Evolutionary conservation across 2,797 vertebrate genomes (phyloP).

Genomic region (Centroberyx gerrardi): DNA sequence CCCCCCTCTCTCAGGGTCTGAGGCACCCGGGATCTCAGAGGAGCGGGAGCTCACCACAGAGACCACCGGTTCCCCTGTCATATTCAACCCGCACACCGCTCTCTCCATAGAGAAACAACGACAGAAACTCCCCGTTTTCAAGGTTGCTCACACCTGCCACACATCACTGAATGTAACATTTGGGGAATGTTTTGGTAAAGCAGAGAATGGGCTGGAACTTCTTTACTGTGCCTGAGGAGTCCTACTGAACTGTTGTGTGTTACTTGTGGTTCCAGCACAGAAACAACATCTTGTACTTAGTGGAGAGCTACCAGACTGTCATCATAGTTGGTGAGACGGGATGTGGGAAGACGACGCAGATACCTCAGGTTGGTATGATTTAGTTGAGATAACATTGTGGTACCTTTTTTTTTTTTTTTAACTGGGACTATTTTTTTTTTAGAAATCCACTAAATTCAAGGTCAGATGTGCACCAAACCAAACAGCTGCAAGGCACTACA

Average conservation of each 20-base stretch:
- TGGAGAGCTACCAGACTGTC: constrained; percentile 96
- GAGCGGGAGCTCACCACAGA: constrained; percentile 93
- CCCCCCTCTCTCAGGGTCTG: constrained; percentile 85
- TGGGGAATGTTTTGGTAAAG: not conserved
- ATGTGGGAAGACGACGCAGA: constrained; percentile 97
- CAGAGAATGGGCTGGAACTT: not conserved
- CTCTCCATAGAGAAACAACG: constrained; percentile 98
- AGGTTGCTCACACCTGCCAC: constrained; percentile 83
- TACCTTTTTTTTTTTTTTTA: not conserved
- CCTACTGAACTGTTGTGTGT: not conserved
- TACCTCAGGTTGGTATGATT: constrained; percentile 90
- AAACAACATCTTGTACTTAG: constrained; percentile 97
- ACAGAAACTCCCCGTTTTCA: constrained; percentile 97
- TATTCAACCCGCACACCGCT: constrained; percentile 94
- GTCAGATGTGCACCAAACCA: constrained; percentile 3
- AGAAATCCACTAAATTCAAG: not conserved
- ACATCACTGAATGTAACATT: not conserved
- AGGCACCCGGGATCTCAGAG: constrained; percentile 93
- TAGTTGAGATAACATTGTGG: not conserved
- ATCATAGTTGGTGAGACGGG: constrained; percentile 98
- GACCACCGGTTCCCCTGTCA: constrained; percentile 87
- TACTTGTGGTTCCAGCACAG: constrained; percentile 88
- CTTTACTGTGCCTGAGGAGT: not conserved
- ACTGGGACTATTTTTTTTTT: not conserved
- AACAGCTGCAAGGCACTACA: not conserved